Base-by-base conservation (phyloP, 2,797 vertebrate genomes). In the Hemibagrus guttatus region DNA sequence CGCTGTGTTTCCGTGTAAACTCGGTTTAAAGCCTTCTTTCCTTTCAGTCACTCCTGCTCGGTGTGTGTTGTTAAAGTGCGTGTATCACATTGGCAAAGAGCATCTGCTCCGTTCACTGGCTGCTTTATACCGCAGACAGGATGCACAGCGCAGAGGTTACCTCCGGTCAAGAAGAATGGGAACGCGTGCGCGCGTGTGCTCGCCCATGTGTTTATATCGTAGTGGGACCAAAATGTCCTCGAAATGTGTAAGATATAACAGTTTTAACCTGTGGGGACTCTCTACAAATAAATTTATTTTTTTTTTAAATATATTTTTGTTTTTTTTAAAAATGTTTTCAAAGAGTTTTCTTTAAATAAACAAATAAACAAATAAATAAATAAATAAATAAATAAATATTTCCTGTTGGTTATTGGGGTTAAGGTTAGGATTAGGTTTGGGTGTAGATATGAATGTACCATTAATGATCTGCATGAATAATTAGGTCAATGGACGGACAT, bases 111-210 rank as follows among this genome's bases (percentile, higher is more conserved):
- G 81, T 76, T 84, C 85, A 63, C 78, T 80, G 88, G 68, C 39
- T 87, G 88, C 84, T 90, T 91, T 92, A 89, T 90, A 89, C 56
- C 49, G 89, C 79, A 84, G 61, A 3, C 63, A 23, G 54, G 58
- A 42, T 86, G 89, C 88, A 46, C 66, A 68, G 59, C 75, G 31
- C 52, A 64, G 87, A 80, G 92, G 92, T 93, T 93, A 93, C 92
- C 91, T 17, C 68, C 92, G 92, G 92, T 91, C 92, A 92, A 16
- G 11, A 68, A 72, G 63, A 54, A 58, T 16, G 56, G 39, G 52
- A 2, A n/a, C 5, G 59, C 16, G 59, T 14, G n/a, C 26, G 39
- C 13, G 69, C 19, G 83, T 39, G 49, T 19, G 63, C 42, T 66
- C 4, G 79, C 1, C 46, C 6, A 23, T 75, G 42, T 52, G 26